Base-by-base conservation (phyloP, 2,113 vertebrate species). In the Protobothrops flavoviridis region DNA sequence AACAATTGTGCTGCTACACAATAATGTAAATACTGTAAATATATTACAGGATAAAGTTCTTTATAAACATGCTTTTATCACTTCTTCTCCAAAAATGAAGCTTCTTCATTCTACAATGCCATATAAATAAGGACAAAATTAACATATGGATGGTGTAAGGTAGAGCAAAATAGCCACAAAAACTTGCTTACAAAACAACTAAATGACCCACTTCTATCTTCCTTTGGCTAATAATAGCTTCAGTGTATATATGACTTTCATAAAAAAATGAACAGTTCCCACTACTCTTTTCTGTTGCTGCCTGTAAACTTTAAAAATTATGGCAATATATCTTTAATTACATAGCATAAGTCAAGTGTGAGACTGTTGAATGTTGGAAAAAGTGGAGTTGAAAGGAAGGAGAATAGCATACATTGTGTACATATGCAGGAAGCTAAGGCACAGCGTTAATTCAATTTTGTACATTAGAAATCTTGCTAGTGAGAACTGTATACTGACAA, bases 71-170 rank as follows among this genome's bases (percentile, higher is more conserved):
- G 74, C 56, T 87, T 89, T 92, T 91, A 86, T 90, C 69, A 45
- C 56, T 59, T 33, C 53, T 55, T 94, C 50, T 57, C 88, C 12
- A 90, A 93, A 81, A 93, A 90, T 64, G 88, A 48, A 53, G 33
- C 81, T 90, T 29, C 55, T 64, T 90, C 74, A 17, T 45, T 0
- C 1, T 87, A 95, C 93, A 94, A 94, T 0, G 43, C 92, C 69
- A 92, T 92, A 92, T 92, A 95, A 94, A 96, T 89, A 95, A 97
- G 74, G 94, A 96, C 93, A 88, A 92, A 94, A 97, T 97, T 94
- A 96, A 96, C 94, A 85, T 93, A 93, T 94, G 96, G 95, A 87
- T 95, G 95, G 94, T 97, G 96, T 97, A 92, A 97, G 96, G 15
- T 5, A 33, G 64, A 33, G 64, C 15, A 74, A 33, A 74, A 74